phyloP scores from a whole-genome alignment of 2,888 invertebrate species.

The Allacma fusca region DNA sequence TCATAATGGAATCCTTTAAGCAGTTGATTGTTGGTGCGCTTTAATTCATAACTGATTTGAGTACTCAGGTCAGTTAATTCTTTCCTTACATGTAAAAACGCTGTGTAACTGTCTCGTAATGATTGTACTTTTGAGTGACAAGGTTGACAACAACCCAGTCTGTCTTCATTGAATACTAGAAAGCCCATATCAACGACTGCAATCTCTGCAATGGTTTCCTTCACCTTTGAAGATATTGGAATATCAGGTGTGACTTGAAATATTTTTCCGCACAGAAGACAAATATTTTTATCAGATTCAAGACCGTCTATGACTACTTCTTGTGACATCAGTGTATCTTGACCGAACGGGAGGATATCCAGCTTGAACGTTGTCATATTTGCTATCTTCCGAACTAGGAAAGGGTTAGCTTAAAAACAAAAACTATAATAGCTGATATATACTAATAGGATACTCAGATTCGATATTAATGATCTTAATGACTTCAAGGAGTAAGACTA shows the following conservation, averaged over 20 bases:
- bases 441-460: too few species aligned
- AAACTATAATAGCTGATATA: too few species aligned
- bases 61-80: slow-evolving; percentile 28
- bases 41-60: slow-evolving; percentile 24
- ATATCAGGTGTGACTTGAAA: not conserved
- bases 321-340: not conserved
- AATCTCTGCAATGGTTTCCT: slow-evolving; percentile 35
- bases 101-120: slow-evolving; percentile 22
- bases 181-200: slow-evolving; percentile 22
- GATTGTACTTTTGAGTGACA: slow-evolving; percentile 33
- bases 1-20: slow-evolving; percentile 4
- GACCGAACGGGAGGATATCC: not conserved
- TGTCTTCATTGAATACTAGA: slow-evolving; percentile 24
- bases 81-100: slow-evolving; percentile 23
- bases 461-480: too few species aligned
- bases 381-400: too few species aligned
- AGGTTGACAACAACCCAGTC: slow-evolving; percentile 28
- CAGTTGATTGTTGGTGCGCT: slow-evolving; percentile 32
- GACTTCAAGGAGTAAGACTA: too few species aligned
- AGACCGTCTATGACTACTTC: slow-evolving; percentile 26
- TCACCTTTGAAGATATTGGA: not conserved
- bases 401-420: too few species aligned
- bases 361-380: not conserved
- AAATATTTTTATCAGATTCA: slow-evolving; percentile 25
- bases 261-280: slow-evolving; percentile 23